These are phyloP conservation scores for Drosophila mulleri DNA, from an alignment of 2,888 invertebrate species.

Conservation along the genomic window DNA sequence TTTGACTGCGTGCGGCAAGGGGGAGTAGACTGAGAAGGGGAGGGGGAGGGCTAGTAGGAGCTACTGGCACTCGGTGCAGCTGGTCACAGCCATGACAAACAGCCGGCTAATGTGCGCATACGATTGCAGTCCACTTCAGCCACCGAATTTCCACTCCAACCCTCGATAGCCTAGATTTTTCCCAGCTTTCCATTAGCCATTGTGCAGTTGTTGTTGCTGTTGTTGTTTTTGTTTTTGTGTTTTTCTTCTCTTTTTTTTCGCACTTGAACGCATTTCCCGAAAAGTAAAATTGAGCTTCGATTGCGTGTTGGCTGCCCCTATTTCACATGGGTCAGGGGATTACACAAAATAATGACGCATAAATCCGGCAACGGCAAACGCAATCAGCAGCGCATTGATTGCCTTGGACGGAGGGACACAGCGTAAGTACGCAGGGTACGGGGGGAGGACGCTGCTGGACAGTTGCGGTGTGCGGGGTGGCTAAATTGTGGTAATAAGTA, in stretches of 20 bases:
- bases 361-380: conserved; percentile 63
- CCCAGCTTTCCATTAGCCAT: conserved; percentile 46
- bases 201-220: conserved; percentile 27
- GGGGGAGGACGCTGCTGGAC: conserved; percentile 8
- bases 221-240: conserved; percentile 5
- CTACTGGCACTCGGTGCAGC: conserved; percentile 24
- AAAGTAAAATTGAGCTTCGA: conserved; percentile 40
- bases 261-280: conserved; percentile 61
- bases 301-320: conserved; percentile 77
- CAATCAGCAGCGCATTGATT: conserved; percentile 70
- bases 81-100: conserved; percentile 67
- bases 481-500: conserved; percentile 21
- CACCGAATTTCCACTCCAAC: not conserved
- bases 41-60: conserved; percentile 4
- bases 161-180: conserved; percentile 32
- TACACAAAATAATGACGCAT: conserved; percentile 73
- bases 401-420: conserved; percentile 29
- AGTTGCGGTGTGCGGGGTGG: conserved; percentile 20
- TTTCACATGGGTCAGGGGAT: conserved; percentile 76
- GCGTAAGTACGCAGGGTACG: conserved; percentile 2
- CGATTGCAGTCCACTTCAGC: conserved; percentile 13
- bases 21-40: not conserved
- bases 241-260: conserved; percentile 43
- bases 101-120: conserved; percentile 73
- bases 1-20: conserved; percentile 17